phyloP scores from a whole-genome alignment of 30 jellyfish, hydroid and myxozoan species.

The Phacellophora camtschatica region DNA sequence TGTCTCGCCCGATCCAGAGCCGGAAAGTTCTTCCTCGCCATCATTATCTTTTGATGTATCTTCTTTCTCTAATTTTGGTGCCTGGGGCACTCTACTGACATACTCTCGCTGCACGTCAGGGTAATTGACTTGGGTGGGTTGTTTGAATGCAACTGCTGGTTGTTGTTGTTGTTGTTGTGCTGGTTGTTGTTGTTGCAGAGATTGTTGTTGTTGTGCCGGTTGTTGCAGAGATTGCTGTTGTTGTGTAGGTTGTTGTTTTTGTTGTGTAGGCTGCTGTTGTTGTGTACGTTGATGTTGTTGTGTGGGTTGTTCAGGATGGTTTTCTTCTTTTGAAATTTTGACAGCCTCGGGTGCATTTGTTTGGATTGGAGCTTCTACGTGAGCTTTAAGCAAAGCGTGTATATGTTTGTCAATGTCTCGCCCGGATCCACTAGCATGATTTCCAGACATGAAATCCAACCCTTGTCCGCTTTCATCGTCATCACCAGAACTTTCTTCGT shows the following conservation, averaged over 20 bases:
- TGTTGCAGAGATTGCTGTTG: neutral
- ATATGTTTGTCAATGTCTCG: slow-evolving; percentile 31
- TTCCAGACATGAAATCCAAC: slow-evolving; percentile 71
- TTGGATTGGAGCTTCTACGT: slow-evolving; percentile 37
- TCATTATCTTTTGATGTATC: neutral
- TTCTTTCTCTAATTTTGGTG: slow-evolving; percentile 30
- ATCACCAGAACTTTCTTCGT: slow-evolving; percentile 72
- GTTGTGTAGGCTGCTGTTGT: neutral
- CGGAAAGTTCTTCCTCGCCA: slow-evolving; percentile 52
- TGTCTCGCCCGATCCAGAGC: slow-evolving; percentile 87
- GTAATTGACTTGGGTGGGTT: slow-evolving; percentile 15
- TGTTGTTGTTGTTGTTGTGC: neutral
- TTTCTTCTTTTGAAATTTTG: neutral
- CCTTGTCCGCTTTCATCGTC: slow-evolving; percentile 65
- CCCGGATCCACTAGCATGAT: slow-evolving; percentile 77
- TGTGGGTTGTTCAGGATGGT: too few species aligned
- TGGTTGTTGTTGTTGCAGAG: neutral
- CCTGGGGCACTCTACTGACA: slow-evolving; percentile 14
- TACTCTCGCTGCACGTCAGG: slow-evolving; percentile 25
- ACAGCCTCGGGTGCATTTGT: slow-evolving; percentile 39
- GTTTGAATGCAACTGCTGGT: neutral
- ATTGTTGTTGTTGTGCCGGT: neutral
- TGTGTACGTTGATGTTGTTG: neutral
- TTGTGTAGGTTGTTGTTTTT: too few species aligned
- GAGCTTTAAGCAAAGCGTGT: slow-evolving; percentile 65